phyloP scores from a whole-genome alignment of 2,888 invertebrate genomes.

The Petrophora chlorosata region DNA sequence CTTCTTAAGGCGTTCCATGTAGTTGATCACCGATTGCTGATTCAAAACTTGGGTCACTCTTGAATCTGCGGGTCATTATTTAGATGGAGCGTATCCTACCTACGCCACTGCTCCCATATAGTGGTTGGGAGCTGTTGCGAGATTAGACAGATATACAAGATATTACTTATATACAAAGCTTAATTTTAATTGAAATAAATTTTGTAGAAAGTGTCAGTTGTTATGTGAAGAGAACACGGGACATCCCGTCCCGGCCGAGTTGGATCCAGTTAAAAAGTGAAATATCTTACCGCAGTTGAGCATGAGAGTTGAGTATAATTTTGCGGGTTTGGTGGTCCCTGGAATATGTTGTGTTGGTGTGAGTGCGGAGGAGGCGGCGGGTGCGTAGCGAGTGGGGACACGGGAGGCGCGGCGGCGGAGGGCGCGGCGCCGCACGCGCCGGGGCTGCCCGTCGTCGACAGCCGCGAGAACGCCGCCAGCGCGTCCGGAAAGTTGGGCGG shows the following conservation, averaged over 20 bases:
- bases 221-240: too few relatives aligned
- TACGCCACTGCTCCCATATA: too few relatives aligned
- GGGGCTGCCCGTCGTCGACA: slow-evolving; percentile 88
- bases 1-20: too few relatives aligned
- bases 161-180: too few relatives aligned
- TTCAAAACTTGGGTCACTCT: too few relatives aligned
- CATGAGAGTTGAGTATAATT: slow-evolving; percentile 73
- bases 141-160: too few relatives aligned
- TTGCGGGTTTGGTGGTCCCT: slow-evolving; percentile 65
- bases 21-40: too few relatives aligned
- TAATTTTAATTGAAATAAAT: too few relatives aligned
- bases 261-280: neutral
- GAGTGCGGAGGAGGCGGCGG: slow-evolving; percentile 62
- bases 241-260: neutral
- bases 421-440: slow-evolving; percentile 55
- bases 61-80: too few relatives aligned
- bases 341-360: slow-evolving; percentile 55
- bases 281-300: slow-evolving; percentile 77
- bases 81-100: too few relatives aligned
- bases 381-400: slow-evolving; percentile 74
- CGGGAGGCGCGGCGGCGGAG: slow-evolving; percentile 63
- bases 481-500: slow-evolving; percentile 97
- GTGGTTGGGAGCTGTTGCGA: too few relatives aligned
- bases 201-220: too few relatives aligned
- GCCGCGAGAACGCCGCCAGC: slow-evolving; percentile 93